Conservation (phyloP, 2,797 vertebrate species). For the Nannoperca obscura region DNA sequence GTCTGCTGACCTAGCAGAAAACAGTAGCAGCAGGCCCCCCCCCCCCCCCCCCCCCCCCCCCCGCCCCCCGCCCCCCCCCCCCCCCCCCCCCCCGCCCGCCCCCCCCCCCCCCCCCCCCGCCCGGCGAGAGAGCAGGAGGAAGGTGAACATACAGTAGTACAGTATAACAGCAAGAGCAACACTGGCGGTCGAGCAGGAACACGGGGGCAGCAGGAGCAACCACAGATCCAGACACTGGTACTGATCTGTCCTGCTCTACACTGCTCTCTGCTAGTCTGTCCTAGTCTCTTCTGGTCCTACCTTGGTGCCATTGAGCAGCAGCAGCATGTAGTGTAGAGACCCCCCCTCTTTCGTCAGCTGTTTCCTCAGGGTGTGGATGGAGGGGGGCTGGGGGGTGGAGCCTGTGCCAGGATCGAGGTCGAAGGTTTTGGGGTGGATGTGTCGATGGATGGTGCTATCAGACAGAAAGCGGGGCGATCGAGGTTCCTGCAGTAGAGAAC, state of each 20-base stretch:
- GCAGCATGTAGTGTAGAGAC: conserved; percentile 89
- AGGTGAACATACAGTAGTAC: too few relatives aligned
- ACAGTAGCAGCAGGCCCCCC: too few relatives aligned
- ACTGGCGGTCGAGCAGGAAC: too few relatives aligned
- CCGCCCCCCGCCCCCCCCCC: too few relatives aligned
- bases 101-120: too few relatives aligned
- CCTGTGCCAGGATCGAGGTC: not conserved
- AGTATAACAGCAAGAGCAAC: too few relatives aligned
- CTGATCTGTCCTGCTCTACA: not conserved
- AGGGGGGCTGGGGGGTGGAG: conserved; percentile 74
- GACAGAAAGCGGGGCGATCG: conserved; percentile 90
- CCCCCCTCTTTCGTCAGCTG: conserved; percentile 89
- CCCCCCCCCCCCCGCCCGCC: too few relatives aligned
- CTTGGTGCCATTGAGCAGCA: conserved; percentile 90
- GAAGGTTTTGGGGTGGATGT: conserved; percentile 40
- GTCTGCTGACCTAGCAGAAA: too few relatives aligned
- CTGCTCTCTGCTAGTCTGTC: not conserved
- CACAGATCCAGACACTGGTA: too few relatives aligned
- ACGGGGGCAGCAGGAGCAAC: too few relatives aligned
- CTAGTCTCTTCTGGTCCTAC: conserved; percentile 66
- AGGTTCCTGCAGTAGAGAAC: conserved; percentile 90
- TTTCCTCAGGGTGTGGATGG: conserved; percentile 88
- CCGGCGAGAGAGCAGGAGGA: too few relatives aligned
- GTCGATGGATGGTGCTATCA: conserved; percentile 90
- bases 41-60: too few relatives aligned